Conservation (phyloP, 2,113 vertebrate species). For the Neolamprologus cancellatus region DNA sequence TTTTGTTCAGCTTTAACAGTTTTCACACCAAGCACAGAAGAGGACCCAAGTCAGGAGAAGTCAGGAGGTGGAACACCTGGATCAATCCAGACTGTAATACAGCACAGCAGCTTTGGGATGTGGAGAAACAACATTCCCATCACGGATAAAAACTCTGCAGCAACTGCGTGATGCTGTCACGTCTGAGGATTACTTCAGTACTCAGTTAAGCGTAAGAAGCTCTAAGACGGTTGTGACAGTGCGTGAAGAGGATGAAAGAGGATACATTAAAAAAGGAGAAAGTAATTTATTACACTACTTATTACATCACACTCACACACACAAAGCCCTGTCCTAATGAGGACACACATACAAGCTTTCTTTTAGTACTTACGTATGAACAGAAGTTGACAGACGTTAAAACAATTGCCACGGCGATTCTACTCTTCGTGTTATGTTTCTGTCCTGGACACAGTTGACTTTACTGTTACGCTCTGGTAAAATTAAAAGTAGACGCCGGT, state of each 20-base stretch:
- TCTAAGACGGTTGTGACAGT: no score
- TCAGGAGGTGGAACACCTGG: background rate
- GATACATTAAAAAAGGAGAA: background rate
- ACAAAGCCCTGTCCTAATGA: background rate
- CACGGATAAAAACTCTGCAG: background rate
- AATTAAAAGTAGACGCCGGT: background rate
- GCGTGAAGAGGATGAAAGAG: no score
- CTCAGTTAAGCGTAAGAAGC: no score
- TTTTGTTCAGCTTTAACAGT: background rate
- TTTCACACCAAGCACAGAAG: background rate
- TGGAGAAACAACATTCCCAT: background rate
- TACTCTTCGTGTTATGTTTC: background rate
- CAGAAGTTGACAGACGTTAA: background rate
- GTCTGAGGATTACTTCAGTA: background rate
- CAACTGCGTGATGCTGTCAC: background rate
- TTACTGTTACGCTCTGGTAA: background rate
- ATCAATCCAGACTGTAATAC: background rate
- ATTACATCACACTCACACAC: background rate
- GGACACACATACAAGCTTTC: background rate
- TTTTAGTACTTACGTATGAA: background rate
- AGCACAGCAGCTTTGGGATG: background rate
- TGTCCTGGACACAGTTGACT: background rate
- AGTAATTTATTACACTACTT: background rate
- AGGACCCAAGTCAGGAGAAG: background rate
- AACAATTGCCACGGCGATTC: accelerated